Conservation (phyloP, 2,888 invertebrate genomes). For the Pyrocoelia pectoralis region DNA sequence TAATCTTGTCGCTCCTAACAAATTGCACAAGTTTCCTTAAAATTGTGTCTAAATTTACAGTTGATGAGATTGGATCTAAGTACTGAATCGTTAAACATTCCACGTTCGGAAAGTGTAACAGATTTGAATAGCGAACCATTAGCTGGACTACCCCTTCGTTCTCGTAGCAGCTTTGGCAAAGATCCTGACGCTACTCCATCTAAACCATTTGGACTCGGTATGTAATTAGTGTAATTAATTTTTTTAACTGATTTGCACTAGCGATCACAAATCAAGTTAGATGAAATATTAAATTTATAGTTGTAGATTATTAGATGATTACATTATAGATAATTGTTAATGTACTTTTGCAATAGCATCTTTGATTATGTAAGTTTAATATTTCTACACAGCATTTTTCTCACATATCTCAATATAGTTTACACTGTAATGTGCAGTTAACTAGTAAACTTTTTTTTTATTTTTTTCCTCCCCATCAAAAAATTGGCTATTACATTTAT, state of each 20-base stretch:
- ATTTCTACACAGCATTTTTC: not conserved
- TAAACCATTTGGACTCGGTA: conserved; percentile 87
- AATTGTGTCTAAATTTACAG: conserved; percentile 58
- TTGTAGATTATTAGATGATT: conserved; percentile 13
- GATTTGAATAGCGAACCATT: conserved; percentile 75
- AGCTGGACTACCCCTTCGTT: conserved; percentile 49
- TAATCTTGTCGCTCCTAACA: no score
- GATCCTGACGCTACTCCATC: conserved; percentile 67
- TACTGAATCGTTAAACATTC: conserved; percentile 79
- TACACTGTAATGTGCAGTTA: not conserved
- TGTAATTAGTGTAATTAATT: conserved; percentile 58
- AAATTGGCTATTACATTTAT: conserved; percentile 33
- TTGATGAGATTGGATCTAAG: conserved; percentile 83
- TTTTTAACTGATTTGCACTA: conserved; percentile 20
- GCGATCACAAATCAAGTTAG: conserved; percentile 16
- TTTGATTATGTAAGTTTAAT: not conserved
- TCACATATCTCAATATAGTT: not conserved
- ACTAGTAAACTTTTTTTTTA: not conserved
- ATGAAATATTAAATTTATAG: conserved; percentile 18
- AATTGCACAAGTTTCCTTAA: no score
- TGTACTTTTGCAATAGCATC: not conserved
- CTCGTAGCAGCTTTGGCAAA: conserved; percentile 54
- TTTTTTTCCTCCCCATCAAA: not conserved
- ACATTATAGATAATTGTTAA: not conserved
- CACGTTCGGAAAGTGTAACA: conserved; percentile 84